Percentiles rank a stretch among this genome's conserved stretches.
phyloP scores from a whole-genome alignment of 2,113 vertebrate species.

The Dipodomys merriami region DNA sequence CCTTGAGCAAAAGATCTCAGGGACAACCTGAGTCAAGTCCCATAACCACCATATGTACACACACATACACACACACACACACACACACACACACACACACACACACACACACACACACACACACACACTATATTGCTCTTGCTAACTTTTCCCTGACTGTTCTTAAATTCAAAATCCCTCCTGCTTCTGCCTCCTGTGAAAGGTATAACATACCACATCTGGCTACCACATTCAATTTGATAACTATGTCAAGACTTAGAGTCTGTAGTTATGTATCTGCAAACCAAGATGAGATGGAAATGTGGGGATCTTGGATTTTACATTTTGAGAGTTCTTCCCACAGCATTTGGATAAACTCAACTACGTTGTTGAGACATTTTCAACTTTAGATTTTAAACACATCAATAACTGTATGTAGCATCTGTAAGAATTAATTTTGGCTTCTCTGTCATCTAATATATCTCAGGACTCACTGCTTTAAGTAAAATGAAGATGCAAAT shows the following conservation, averaged over 20 bases:
- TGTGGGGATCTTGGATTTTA: neutral
- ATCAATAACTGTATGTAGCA: neutral
- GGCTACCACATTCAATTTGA: neutral
- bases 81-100: too few species aligned
- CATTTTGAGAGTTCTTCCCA: neutral
- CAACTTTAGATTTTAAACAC: neutral
- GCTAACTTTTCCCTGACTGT: too few species aligned
- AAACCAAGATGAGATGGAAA: neutral
- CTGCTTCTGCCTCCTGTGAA: too few species aligned
- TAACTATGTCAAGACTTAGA: neutral
- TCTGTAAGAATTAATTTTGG: conserved; percentile 52
- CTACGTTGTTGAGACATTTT: neutral
- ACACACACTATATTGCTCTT: too few species aligned
- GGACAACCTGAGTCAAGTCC: too few species aligned
- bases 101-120: too few species aligned
- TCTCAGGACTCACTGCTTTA: conserved; percentile 3
- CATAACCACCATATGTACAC: too few species aligned
- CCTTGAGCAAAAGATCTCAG: too few species aligned
- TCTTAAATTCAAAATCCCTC: too few species aligned
- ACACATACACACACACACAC: too few species aligned
- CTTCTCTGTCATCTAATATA: conserved; percentile 43
- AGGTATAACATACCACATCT: too few species aligned
- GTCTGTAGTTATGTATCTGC: neutral
- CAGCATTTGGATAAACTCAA: neutral
- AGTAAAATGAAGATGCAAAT: conserved; percentile 42